phyloP scores from a whole-genome alignment of 2,888 invertebrate species.

The Bellardia pandia region DNA sequence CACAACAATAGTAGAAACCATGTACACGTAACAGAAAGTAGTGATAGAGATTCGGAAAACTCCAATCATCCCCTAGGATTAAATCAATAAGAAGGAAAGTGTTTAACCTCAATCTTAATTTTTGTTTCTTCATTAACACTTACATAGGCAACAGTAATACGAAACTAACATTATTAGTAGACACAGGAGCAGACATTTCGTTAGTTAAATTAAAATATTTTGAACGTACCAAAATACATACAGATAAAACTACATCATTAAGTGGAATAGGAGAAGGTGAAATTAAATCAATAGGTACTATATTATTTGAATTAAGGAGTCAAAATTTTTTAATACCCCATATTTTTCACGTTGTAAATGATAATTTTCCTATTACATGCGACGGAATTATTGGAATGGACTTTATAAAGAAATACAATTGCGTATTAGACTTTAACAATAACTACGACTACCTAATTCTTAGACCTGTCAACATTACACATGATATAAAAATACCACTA shows the following conservation, averaged over 20 bases:
- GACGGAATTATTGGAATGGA: too few relatives aligned
- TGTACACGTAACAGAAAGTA: background rate
- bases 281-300: background rate
- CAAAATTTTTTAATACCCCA: background rate
- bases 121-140: background rate
- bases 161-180: too few relatives aligned
- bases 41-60: background rate
- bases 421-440: too few relatives aligned
- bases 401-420: too few relatives aligned
- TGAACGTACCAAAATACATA: too few relatives aligned
- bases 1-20: background rate
- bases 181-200: too few relatives aligned
- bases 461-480: too few relatives aligned
- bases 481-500: too few relatives aligned
- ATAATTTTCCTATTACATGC: too few relatives aligned
- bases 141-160: too few relatives aligned
- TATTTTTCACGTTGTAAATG: background rate
- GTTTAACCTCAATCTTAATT: background rate
- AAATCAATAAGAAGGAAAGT: background rate
- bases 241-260: background rate
- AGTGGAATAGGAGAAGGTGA: slow-evolving; percentile 13
- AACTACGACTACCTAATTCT: too few relatives aligned
- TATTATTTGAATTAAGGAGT: background rate
- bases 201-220: too few relatives aligned
- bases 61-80: background rate